A percentile compares a stretch with the other conserved stretches of the same genome.
These are phyloP conservation scores for Gopherus flavomarginatus DNA, from an alignment of 2,113 vertebrate genomes.

Conservation along the genomic window DNA sequence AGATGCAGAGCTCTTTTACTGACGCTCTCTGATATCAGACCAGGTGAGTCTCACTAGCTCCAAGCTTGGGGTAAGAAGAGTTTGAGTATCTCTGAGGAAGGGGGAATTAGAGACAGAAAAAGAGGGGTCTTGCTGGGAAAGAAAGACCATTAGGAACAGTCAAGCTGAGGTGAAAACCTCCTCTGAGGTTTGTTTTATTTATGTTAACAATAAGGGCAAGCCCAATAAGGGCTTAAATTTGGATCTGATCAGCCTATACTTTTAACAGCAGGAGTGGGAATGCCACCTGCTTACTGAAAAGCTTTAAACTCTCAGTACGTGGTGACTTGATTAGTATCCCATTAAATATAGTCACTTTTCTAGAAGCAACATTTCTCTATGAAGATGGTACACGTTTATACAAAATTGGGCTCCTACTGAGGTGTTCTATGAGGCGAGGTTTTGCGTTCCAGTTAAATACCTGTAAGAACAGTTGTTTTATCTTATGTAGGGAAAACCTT, in stretches of 20 bases:
- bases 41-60: neutral
- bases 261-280: conserved; percentile 1
- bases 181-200: neutral
- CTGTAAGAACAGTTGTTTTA: too few relatives aligned
- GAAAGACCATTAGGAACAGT: neutral
- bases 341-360: conserved; percentile 36
- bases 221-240: neutral
- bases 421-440: conserved; percentile 33
- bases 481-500: neutral
- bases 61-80: neutral
- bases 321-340: conserved; percentile 37
- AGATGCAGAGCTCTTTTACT: neutral
- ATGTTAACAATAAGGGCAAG: neutral
- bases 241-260: neutral
- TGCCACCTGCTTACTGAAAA: conserved; percentile 53
- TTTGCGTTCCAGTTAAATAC: conserved; percentile 30
- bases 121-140: neutral
- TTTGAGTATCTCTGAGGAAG: rapidly evolving
- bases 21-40: neutral
- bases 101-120: neutral
- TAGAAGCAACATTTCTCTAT: conserved; percentile 15
- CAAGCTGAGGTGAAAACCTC: neutral
- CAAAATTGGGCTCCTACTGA: conserved; percentile 44
- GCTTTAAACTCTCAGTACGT: conserved; percentile 28
- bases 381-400: conserved; percentile 31